Evolutionary conservation across 2,797 vertebrate species (phyloP).

Genomic region (Acrossocheilus fasciatus): DNA sequence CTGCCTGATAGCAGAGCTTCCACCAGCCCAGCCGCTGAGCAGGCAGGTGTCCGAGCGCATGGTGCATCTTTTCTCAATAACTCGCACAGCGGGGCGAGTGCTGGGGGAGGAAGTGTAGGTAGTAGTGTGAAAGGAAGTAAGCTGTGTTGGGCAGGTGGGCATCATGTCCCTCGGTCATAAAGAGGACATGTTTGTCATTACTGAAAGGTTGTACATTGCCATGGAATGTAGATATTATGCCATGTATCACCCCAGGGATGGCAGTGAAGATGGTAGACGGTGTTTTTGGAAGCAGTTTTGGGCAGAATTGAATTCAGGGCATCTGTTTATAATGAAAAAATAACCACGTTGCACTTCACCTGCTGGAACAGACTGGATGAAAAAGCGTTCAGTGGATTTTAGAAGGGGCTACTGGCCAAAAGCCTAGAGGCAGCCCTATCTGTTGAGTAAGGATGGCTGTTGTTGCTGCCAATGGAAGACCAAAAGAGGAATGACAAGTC

Average conservation of each 20-base stretch:
- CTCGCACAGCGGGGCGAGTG: constrained; percentile 31
- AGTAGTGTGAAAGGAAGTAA: constrained; percentile 31
- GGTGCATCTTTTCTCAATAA: constrained; percentile 49
- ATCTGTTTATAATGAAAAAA: constrained; percentile 18
- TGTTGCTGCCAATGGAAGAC: constrained; percentile 4
- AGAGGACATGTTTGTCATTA: background rate
- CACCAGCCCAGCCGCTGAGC: constrained; percentile 26
- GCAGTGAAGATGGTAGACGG: background rate
- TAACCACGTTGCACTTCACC: constrained; percentile 8
- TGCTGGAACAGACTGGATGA: constrained; percentile 1
- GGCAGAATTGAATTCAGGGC: constrained; percentile 4
- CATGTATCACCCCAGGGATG: background rate
- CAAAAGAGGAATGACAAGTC: background rate
- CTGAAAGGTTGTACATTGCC: background rate
- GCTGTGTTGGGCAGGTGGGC: constrained; percentile 32
- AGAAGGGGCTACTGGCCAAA: background rate
- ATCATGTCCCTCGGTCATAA: background rate
- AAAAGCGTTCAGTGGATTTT: background rate
- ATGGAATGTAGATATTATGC: constrained; percentile 4
- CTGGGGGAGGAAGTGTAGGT: constrained; percentile 35
- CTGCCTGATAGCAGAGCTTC: constrained; percentile 9
- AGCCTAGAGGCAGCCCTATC: background rate
- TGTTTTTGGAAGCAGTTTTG: background rate
- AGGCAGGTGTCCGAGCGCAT: constrained; percentile 46
- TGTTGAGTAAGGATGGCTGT: constrained; percentile 1